These are phyloP conservation scores for Nezara viridula DNA, from an alignment of 2,888 invertebrate species.

Conservation along the genomic window DNA sequence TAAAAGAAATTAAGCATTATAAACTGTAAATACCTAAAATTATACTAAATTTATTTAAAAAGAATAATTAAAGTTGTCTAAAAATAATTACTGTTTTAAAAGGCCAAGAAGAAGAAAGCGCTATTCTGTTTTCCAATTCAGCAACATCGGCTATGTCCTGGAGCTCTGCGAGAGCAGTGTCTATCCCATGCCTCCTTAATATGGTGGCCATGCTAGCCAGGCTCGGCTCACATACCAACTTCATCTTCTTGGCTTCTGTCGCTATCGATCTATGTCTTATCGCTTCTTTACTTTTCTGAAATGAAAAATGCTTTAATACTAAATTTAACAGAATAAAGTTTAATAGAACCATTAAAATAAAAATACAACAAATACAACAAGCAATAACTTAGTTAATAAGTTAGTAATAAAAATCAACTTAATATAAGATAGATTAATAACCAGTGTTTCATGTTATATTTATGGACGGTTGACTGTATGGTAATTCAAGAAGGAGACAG, in stretches of 20 bases:
- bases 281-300: slow-evolving; percentile 35
- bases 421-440: too few relatives aligned
- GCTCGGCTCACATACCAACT: slow-evolving; percentile 51
- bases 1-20: too few relatives aligned
- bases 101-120: slow-evolving; percentile 73
- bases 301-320: not conserved
- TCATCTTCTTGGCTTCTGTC: slow-evolving; percentile 48
- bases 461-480: too few relatives aligned
- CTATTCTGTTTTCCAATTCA: slow-evolving; percentile 71
- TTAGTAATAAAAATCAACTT: too few relatives aligned
- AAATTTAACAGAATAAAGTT: not conserved
- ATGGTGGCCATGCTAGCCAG: not conserved
- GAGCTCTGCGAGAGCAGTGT: slow-evolving; percentile 67
- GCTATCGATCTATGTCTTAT: slow-evolving; percentile 64
- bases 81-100: slow-evolving; percentile 69
- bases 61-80: not conserved
- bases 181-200: slow-evolving; percentile 32
- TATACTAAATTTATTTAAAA: too few relatives aligned
- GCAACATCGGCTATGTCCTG: slow-evolving; percentile 72
- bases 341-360: too few relatives aligned
- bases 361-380: too few relatives aligned
- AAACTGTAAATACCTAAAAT: too few relatives aligned
- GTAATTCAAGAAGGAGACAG: too few relatives aligned
- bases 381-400: too few relatives aligned
- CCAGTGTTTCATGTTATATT: too few relatives aligned